Evolutionary conservation across 2,888 invertebrate species (phyloP).

Genomic region (Acholoe squamosa): DNA sequence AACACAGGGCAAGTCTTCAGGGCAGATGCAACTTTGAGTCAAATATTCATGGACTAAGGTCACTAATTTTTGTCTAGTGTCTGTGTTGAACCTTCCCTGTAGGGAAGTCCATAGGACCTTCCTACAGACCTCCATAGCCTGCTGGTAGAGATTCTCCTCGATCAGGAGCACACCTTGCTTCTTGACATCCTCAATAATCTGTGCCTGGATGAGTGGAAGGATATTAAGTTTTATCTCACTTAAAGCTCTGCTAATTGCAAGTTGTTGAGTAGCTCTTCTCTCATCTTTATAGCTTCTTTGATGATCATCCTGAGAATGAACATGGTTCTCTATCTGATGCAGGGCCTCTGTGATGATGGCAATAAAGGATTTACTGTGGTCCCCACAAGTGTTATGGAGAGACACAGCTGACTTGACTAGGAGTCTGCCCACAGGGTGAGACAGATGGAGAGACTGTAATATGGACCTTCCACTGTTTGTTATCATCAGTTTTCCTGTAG

Average conservation of each 20-base stretch:
- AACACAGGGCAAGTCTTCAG: background rate
- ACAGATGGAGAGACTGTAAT: constrained; percentile 72
- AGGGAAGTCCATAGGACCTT: background rate
- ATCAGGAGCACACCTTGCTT: background rate
- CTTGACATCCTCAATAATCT: background rate
- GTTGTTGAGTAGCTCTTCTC: background rate
- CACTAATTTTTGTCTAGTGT: background rate
- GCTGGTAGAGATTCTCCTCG: background rate
- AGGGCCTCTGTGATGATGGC: constrained; percentile 15
- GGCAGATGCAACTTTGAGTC: background rate
- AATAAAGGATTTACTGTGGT: constrained; percentile 73
- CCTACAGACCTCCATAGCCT: background rate
- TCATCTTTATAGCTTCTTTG: background rate
- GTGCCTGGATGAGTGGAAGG: background rate
- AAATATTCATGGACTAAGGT: background rate
- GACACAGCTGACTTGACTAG: constrained; percentile 70
- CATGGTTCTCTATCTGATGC: background rate
- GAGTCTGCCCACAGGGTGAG: constrained; percentile 74
- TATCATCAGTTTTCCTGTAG: constrained; percentile 71
- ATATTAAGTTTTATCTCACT: background rate
- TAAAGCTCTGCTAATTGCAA: background rate
- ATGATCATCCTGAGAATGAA: background rate
- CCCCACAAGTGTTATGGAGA: constrained; percentile 68
- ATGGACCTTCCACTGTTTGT: constrained; percentile 73
- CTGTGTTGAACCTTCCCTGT: background rate